Conservation (phyloP, 2,888 invertebrate species). For the Elmis aenea region DNA sequence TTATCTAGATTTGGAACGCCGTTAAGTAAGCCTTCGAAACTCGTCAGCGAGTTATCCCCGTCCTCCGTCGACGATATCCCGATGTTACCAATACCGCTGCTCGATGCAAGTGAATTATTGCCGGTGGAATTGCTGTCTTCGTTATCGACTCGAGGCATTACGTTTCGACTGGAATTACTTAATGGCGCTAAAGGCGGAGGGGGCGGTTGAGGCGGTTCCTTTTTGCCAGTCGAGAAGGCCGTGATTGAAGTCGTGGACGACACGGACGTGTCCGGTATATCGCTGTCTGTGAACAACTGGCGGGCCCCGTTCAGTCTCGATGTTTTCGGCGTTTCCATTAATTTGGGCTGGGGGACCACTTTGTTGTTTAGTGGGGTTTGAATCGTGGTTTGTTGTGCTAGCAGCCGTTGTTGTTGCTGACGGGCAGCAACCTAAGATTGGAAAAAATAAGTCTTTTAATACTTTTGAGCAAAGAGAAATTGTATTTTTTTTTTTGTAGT, state of each 20-base stretch:
- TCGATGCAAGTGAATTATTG: conserved; percentile 56
- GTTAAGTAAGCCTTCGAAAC: conserved; percentile 60
- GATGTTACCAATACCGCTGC: conserved; percentile 47
- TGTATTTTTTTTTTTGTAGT: background rate
- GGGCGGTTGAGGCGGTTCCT: conserved; percentile 47
- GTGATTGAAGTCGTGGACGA: conserved; percentile 39
- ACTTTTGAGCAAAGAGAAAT: background rate
- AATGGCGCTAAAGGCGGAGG: conserved; percentile 50
- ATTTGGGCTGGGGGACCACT: conserved; percentile 29
- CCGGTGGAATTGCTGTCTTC: conserved; percentile 49
- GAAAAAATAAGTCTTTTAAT: conserved; percentile 3
- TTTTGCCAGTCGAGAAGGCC: conserved; percentile 38
- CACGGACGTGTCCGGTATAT: conserved; percentile 42
- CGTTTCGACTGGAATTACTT: conserved; percentile 30
- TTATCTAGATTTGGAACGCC: conserved; percentile 54
- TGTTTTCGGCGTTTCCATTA: conserved; percentile 36
- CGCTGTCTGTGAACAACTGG: conserved; percentile 43
- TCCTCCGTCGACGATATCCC: conserved; percentile 51
- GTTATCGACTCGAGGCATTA: conserved; percentile 35
- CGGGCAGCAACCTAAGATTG: conserved; percentile 60
- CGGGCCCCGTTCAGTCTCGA: conserved; percentile 44
- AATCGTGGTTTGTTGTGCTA: conserved; percentile 50
- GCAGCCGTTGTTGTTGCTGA: conserved; percentile 58
- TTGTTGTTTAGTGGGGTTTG: conserved; percentile 30
- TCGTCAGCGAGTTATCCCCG: conserved; percentile 58